A percentile compares a stretch with the other conserved stretches of the same genome.
Evolutionary conservation across 2,113 vertebrate genomes (phyloP).

Genomic region (Pithys albifrons): DNA sequence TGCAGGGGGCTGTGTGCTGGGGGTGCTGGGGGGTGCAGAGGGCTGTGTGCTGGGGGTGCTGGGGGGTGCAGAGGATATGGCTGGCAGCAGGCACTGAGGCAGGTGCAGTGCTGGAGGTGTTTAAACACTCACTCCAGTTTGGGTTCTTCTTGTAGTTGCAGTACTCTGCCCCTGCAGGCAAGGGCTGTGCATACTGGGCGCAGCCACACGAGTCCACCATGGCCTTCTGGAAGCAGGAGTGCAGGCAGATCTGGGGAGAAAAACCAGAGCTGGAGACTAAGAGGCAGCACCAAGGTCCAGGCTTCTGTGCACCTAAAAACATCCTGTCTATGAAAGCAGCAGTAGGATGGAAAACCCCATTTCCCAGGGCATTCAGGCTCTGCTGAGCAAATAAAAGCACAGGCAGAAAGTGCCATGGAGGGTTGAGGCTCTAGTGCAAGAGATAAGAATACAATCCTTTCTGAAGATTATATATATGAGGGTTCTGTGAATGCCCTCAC

Average conservation of each 20-base stretch:
- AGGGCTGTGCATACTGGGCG: conserved; percentile 78
- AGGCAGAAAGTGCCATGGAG: neutral
- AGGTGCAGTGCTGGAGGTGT: rapidly evolving
- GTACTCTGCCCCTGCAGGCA: conserved; percentile 70
- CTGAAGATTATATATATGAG: neutral
- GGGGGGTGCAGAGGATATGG: neutral
- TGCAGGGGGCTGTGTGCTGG: neutral
- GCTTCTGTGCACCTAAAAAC: neutral
- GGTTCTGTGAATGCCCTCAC: neutral
- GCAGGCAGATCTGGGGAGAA: conserved; percentile 77
- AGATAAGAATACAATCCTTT: neutral
- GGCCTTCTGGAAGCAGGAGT: conserved; percentile 82
- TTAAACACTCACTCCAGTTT: conserved; percentile 80
- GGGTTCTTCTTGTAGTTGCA: conserved; percentile 81
- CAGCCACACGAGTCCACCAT: conserved; percentile 80
- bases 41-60: neutral
- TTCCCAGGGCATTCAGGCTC: neutral
- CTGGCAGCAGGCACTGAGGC: neutral
- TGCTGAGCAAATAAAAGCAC: neutral
- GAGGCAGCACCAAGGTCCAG: neutral
- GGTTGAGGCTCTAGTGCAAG: neutral
- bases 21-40: neutral
- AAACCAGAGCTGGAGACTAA: neutral
- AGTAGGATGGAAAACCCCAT: neutral
- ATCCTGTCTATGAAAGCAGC: neutral